Conservation (phyloP, 2,888 invertebrate species). For the Microchrysa polita region DNA sequence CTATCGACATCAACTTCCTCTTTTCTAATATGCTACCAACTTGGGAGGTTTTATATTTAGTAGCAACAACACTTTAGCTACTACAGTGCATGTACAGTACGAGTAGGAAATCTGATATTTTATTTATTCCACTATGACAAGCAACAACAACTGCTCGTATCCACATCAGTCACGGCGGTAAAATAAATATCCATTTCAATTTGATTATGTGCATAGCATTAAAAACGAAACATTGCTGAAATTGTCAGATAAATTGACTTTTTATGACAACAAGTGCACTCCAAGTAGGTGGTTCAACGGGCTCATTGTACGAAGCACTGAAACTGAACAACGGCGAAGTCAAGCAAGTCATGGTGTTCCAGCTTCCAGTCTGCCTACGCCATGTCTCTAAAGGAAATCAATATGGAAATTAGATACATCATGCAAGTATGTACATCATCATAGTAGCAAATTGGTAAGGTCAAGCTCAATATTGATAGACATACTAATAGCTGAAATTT, state of each 20-base stretch:
- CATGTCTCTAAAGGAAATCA: not conserved
- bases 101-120: constrained; percentile 12
- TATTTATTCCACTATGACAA: not conserved
- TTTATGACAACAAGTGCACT: constrained; percentile 9
- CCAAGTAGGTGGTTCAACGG: not conserved
- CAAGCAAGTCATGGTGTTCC: too few relatives aligned
- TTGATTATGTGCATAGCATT: not conserved
- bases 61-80: not conserved
- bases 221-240: not conserved
- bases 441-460: not conserved
- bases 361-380: too few relatives aligned
- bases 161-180: too few relatives aligned
- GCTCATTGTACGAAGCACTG: too few relatives aligned
- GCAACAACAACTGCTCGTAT: too few relatives aligned
- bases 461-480: not conserved
- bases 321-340: too few relatives aligned
- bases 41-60: not conserved
- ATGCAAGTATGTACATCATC: too few relatives aligned
- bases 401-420: not conserved
- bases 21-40: not conserved
- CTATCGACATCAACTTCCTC: not conserved
- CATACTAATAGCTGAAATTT: not conserved
- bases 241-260: not conserved
- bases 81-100: not conserved
- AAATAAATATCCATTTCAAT: not conserved